Evolutionary conservation across 2,888 invertebrate genomes (phyloP).

Genomic region (Polietes domitor): DNA sequence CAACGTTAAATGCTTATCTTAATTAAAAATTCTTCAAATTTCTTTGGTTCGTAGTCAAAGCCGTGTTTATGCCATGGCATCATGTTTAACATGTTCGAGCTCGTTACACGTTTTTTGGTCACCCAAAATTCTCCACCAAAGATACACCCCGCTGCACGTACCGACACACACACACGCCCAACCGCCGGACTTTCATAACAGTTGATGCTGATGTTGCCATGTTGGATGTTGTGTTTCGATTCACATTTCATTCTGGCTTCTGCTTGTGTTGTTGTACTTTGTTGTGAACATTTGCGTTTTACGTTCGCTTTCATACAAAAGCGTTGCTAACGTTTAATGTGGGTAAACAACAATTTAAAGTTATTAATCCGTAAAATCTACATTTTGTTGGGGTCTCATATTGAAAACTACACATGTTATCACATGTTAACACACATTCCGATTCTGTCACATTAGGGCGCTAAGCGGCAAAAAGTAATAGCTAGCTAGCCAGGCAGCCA

Average conservation of each 20-base stretch:
- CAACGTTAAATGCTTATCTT: constrained; percentile 4
- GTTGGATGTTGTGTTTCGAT: too few relatives aligned
- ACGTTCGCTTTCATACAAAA: not conserved
- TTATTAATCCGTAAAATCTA: constrained; percentile 12
- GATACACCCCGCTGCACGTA: not conserved
- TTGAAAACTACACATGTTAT: constrained; percentile 46
- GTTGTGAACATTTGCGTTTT: not conserved
- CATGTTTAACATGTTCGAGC: not conserved
- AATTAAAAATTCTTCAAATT: constrained; percentile 31
- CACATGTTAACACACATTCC: constrained; percentile 20
- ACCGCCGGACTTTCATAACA: not conserved
- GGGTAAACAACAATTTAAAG: constrained; percentile 13
- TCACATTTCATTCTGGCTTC: not conserved
- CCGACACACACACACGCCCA: too few relatives aligned
- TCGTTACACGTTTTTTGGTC: not conserved
- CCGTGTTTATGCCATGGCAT: constrained; percentile 14
- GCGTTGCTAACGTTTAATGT: not conserved
- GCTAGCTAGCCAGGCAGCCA: not conserved
- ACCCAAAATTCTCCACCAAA: not conserved
- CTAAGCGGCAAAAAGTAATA: not conserved
- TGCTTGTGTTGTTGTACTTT: too few relatives aligned
- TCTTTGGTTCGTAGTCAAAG: not conserved
- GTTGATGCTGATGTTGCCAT: not conserved
- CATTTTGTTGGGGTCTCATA: constrained; percentile 6
- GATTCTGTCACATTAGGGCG: not conserved